Evolutionary conservation across 2,888 invertebrate species (phyloP), one percentile per base, ranked within the genome.

Genomic region (Apamea monoglypha): DNA sequence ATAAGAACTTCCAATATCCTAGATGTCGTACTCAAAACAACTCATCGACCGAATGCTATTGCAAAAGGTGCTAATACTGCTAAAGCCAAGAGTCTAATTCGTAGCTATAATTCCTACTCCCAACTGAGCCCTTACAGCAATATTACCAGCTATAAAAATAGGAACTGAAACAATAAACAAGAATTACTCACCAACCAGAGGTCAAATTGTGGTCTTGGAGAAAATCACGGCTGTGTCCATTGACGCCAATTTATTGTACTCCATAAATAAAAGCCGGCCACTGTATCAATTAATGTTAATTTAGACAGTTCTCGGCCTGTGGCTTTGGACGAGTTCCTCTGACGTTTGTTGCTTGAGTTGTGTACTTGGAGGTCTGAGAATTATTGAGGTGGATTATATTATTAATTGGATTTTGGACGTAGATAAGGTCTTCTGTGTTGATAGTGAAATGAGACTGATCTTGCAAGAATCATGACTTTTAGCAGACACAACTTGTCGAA

Each of bases 231-330:
- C 76, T 40, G 72, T 82, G 85, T 84, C 87, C 89, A 90, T 91
- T 91, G 88, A 86, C 90, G 90, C 87, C 89, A 91, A 89, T 89
- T 89, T 89, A 89, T 89, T 75, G 86, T 56, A 40, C 66, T 70
- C 84, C 80, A 87, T 89, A 86, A 86, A 86, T 88, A 89, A 88
- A 89, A 92, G 92, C 88, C 91, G 83, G 69, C 61, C 85, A 85
- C 86, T 92, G 91, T 90, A 92, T 93, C 91, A 93, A 92, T 93
- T 93, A 91, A 89, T 82, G 82, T 89, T 91, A 82, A 90, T 91
- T 90, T 87, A 82, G 85, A 89, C 84, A 79, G 85, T 76, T 82
- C 82, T 80, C 83, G 66, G 80, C 59, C 16, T 61, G 77, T 70
- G 83, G 87, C 78, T 83, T 79, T 72, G 66, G 72, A 44, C 18